Base-by-base conservation (phyloP, 2,797 vertebrate genomes). In the Melanogrammus aeglefinus region DNA sequence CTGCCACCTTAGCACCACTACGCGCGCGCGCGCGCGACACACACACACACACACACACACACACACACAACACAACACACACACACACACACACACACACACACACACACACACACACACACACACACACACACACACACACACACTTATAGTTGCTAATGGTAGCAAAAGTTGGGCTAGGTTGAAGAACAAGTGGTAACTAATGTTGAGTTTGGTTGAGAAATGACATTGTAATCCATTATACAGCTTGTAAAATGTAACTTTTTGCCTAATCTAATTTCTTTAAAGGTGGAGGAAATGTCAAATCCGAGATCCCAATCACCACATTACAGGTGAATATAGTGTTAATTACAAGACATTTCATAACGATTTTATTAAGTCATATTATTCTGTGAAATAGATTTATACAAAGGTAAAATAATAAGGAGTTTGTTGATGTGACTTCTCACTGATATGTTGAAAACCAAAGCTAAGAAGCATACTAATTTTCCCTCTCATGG, bases 261-360 rank as follows among this genome's bases (percentile, higher is more conserved):
- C n/a, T 6, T 66, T 66, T 76, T 38, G 31, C 35, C 13, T 76
- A 5, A 14, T 72, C 3, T 81, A 0, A 5, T 82, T 83, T 78
- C n/a, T 1, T 88, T 82, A 9, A 88, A 93, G 91, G 92, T 84
- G 41, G 72, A 75, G 9, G 79, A 80, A 87, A 95, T 95, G 94
- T 94, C 94, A 63, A 87, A 87, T 81, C 91, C 87, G 3, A 87
- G 84, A 74, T 91, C 94, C 7, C 83, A 87, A 77, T 93, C 93
- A 2, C 92, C 92, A 29, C 44, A 74, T 78, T 90, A 83, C 89
- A 94, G 93, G 94, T 94, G 89, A 82, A 80, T 80, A 0, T 24
- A 69, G 63, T 13, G 63, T 27, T 27, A 6, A 27, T 27, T 27
- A 66, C 5, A 18, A 51, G 47, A 44, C 41, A 44, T 39, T 7